These are phyloP conservation scores for Holotrichia oblita DNA, from an alignment of 1,140 invertebrate species.

Conservation along the genomic window DNA sequence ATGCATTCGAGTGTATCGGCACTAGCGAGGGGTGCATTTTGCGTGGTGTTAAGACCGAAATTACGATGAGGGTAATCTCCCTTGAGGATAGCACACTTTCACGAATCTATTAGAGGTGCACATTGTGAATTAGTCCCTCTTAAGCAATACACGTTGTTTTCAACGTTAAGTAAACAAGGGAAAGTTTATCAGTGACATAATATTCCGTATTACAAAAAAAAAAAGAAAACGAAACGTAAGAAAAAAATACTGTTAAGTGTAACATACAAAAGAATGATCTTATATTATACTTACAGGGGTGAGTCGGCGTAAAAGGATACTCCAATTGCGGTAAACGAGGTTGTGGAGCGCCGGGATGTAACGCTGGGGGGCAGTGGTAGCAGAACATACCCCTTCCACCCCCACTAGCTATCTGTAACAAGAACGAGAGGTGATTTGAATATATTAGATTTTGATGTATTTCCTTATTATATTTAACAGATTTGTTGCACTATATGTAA, in stretches of 20 bases:
- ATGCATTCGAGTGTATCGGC: slow-evolving; percentile 20
- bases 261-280: neutral
- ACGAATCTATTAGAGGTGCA: slow-evolving; percentile 20
- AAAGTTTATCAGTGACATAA: too few relatives aligned
- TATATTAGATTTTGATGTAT: too few relatives aligned
- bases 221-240: too few relatives aligned
- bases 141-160: neutral
- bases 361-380: slow-evolving; percentile 91
- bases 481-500: too few relatives aligned
- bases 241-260: too few relatives aligned
- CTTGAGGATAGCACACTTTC: slow-evolving; percentile 15
- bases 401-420: slow-evolving; percentile 67
- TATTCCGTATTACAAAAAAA: neutral
- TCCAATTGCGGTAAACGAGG: slow-evolving; percentile 83
- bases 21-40: slow-evolving; percentile 29
- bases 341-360: slow-evolving; percentile 79
- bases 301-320: slow-evolving; percentile 85
- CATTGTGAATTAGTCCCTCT: slow-evolving; percentile 4
- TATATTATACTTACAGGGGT: slow-evolving; percentile 81
- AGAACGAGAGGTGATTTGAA: slow-evolving; percentile 38
- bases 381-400: slow-evolving; percentile 88
- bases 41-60: slow-evolving; percentile 38
- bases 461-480: too few relatives aligned
- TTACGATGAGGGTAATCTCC: slow-evolving; percentile 27
- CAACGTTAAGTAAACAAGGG: neutral